Evolutionary conservation across 2,113 vertebrate species (phyloP).

Genomic region (Oceanodroma tethys): DNA sequence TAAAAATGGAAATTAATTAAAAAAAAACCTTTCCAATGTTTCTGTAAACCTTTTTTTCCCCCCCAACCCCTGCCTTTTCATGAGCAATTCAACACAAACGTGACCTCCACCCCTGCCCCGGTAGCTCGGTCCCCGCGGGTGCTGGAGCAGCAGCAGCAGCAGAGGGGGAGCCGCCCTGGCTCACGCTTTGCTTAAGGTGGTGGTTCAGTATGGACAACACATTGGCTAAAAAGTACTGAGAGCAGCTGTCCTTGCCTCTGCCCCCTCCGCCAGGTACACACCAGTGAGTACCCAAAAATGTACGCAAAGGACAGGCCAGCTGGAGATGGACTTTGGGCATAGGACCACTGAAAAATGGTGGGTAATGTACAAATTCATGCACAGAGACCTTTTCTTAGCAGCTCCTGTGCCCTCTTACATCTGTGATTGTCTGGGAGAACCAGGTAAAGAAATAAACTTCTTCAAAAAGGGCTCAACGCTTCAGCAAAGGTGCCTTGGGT

Average conservation of each 20-base stretch:
- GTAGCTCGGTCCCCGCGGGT: rapidly evolving
- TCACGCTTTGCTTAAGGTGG: neutral
- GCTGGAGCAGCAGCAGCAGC: neutral
- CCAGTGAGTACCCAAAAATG: rapidly evolving
- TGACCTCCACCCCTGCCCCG: neutral
- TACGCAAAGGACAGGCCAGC: neutral
- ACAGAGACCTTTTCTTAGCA: neutral
- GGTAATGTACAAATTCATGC: neutral
- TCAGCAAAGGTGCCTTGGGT: neutral
- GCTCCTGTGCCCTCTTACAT: neutral
- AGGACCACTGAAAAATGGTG: neutral
- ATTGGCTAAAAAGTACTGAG: neutral
- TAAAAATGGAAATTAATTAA: neutral
- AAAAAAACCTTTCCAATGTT: neutral
- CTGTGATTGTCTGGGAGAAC: neutral
- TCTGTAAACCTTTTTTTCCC: rapidly evolving
- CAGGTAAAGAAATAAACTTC: neutral
- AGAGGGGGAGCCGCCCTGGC: neutral
- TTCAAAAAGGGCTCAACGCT: neutral
- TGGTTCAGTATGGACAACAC: neutral
- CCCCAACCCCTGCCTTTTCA: neutral
- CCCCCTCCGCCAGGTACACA: neutral
- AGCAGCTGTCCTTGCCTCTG: neutral
- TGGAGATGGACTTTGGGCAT: neutral
- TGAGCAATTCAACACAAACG: neutral